Percentiles rank a stretch among this genome's conserved stretches.
These are phyloP conservation scores for Antitype chi DNA, from an alignment of 2,888 invertebrate genomes.

Conservation along the genomic window DNA sequence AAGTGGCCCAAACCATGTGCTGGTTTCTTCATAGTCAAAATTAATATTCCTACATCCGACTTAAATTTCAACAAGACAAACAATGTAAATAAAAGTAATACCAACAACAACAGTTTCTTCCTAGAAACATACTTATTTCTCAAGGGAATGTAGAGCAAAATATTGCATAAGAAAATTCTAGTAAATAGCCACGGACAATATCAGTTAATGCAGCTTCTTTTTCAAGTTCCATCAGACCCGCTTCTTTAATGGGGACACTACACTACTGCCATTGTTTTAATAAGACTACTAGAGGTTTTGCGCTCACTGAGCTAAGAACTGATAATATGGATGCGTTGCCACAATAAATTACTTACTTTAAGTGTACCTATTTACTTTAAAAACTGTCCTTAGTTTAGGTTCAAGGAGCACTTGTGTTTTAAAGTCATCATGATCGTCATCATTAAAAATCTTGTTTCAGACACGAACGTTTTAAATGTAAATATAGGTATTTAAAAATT, in stretches of 20 bases:
- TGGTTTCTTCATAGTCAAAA: background rate
- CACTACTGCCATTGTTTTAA: constrained; percentile 52
- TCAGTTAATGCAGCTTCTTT: constrained; percentile 51
- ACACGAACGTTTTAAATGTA: background rate
- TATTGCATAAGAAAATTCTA: constrained; percentile 32
- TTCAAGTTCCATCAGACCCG: constrained; percentile 48
- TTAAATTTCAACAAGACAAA: background rate
- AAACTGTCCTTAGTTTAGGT: background rate
- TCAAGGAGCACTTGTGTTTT: background rate
- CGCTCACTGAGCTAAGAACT: constrained; percentile 33
- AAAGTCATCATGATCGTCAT: background rate
- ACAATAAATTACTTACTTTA: constrained; percentile 18
- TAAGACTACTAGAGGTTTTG: constrained; percentile 43
- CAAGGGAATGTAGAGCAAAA: constrained; percentile 10
- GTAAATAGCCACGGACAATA: constrained; percentile 44
- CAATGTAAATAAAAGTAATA: background rate
- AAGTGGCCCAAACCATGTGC: background rate
- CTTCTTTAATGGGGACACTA: constrained; percentile 51
- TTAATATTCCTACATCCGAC: constrained; percentile 1
- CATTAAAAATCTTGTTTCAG: background rate
- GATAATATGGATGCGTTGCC: constrained; percentile 23
- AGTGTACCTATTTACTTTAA: background rate
- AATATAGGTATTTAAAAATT: background rate
- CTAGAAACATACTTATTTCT: constrained; percentile 3
- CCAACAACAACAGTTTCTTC: background rate